Evolutionary conservation across 2,113 vertebrate species (phyloP).

Genomic region (Callipepla californica): DNA sequence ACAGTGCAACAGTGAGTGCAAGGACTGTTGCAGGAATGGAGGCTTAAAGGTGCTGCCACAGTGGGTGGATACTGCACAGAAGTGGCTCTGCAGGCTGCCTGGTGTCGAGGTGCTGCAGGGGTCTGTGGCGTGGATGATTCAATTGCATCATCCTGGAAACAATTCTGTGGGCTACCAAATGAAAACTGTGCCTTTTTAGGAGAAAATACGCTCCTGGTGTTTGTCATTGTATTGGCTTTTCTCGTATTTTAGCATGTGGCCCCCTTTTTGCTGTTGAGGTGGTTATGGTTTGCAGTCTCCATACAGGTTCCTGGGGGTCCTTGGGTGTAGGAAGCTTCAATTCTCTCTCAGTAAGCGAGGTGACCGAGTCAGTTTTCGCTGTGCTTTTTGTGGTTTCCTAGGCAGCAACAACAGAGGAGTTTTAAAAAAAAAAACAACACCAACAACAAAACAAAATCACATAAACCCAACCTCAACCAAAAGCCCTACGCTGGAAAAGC

Average conservation of each 20-base stretch:
- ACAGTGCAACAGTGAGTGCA: too few relatives aligned
- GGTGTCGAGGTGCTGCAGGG: neutral
- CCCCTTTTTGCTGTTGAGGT: neutral
- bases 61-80: neutral
- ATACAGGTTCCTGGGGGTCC: neutral
- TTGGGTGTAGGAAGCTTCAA: neutral
- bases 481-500: neutral
- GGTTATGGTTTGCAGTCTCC: neutral
- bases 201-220: neutral
- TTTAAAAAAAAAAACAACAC: neutral
- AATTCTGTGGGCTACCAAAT: neutral
- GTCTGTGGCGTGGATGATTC: neutral
- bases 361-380: neutral
- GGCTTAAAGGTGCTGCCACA: fast-evolving
- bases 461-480: neutral
- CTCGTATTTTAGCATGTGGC: neutral
- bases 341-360: neutral
- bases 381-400: neutral
- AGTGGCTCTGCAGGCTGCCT: neutral
- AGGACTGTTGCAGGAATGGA: neutral
- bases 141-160: neutral
- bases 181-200: neutral
- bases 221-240: neutral
- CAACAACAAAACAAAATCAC: neutral
- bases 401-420: neutral